phyloP scores from a whole-genome alignment of 2,888 invertebrate genomes.

The Sepiola atlantica region DNA sequence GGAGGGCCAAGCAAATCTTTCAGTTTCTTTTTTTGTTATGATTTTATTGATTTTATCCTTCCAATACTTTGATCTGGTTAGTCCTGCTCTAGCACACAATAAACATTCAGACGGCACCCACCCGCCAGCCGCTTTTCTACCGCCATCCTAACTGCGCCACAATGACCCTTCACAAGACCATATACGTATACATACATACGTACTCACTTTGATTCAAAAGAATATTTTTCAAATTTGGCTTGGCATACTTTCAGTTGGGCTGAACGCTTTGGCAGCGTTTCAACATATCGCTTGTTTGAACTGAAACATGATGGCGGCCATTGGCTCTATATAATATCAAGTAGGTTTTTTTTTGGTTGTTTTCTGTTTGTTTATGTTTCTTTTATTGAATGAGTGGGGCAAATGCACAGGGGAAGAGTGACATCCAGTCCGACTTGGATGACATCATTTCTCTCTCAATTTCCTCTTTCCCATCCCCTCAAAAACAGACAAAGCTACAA shows the following conservation, averaged over 20 bases:
- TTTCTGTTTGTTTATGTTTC: no score
- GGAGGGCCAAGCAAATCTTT: not conserved
- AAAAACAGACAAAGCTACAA: not conserved
- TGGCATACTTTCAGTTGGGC: not conserved
- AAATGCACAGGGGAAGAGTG: not conserved
- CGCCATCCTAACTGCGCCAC: not conserved
- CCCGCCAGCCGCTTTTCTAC: not conserved
- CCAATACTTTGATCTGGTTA: constrained; percentile 32
- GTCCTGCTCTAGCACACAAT: constrained; percentile 21
- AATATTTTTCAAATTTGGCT: constrained; percentile 32
- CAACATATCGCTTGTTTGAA: not conserved
- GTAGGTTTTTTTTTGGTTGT: not conserved
- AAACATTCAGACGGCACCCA: not conserved
- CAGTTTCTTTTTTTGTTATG: not conserved
- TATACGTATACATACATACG: not conserved
- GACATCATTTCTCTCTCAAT: not conserved
- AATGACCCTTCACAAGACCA: constrained; percentile 4
- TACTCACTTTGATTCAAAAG: not conserved
- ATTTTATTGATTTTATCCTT: not conserved
- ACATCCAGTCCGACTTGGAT: not conserved
- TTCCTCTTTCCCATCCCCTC: no score
- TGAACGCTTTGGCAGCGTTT: not conserved
- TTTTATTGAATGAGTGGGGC: not conserved
- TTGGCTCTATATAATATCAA: not conserved
- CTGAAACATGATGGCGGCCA: not conserved